Evolutionary conservation across 2,797 vertebrate genomes (phyloP), one percentile per base, ranked within the genome.

Genomic region (Siniperca obscura): DNA sequence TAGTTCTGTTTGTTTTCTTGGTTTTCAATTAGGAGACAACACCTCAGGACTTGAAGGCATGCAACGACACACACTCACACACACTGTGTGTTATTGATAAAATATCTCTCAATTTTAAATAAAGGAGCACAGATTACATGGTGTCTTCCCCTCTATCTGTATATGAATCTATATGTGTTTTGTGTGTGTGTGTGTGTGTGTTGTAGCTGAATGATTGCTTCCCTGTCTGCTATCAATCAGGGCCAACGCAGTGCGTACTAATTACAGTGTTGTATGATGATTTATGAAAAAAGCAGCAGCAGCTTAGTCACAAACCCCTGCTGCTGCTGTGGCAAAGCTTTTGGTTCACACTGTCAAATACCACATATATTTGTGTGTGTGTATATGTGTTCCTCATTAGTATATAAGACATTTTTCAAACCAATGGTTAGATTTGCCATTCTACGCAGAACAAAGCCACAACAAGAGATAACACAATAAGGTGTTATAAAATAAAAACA

Each of bases 261-360:
- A 94, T 94, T 92, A 93, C 83, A 78, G 42, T 71, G 69, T 71
- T 85, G 83, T 72, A 82, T 82, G 87, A 90, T 90, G 91, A 93
- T 91, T 90, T 87, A 90, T 82, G 87, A 89, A 87, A 80, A 82
- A 80, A 86, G 50, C 82, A 17, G 78, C 77, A 8, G 81, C 87
- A 53, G 85, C 78, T 87, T 74, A 84, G 76, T 86, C 75, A 68
- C 83, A 78, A 83, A 76, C 76, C 65, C 70, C 61, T 22, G 21
- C 76, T 34, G 82, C 82, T 64, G 87, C 60, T 13, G 6, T 56
- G 16, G 4, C 69, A 74, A 44, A 70, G 70, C 38, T 55, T 78
- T 69, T 40, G 64, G 67, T 74, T 81, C 76, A 34, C 61, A 44
- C 70, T 22, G 66, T 82, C 77, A 62, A 57, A 76, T 72, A 14